These are phyloP conservation scores for Phainopepla nitens DNA, from an alignment of 2,113 vertebrate genomes.

Conservation along the genomic window DNA sequence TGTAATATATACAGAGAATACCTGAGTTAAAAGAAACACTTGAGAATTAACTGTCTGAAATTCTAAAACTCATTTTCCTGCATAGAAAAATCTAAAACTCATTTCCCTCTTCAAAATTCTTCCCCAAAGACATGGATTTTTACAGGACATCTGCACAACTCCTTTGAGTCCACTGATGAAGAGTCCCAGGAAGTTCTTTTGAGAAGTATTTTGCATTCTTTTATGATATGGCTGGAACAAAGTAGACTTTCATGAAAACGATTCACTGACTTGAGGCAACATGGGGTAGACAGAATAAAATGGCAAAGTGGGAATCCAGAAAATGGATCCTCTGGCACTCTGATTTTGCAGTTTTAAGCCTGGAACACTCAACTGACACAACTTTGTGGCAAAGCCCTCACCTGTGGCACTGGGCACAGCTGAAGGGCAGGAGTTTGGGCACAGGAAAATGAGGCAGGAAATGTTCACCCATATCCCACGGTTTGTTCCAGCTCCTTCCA, in stretches of 20 bases:
- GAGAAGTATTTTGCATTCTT: background rate
- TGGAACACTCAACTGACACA: fast-evolving
- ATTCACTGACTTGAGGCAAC: background rate
- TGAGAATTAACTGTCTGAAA: background rate
- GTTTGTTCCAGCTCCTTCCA: background rate
- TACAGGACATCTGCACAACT: background rate
- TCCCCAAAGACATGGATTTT: background rate
- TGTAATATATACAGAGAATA: background rate
- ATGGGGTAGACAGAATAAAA: background rate
- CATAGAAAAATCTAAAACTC: background rate
- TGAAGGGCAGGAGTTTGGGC: background rate
- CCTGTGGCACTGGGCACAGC: background rate
- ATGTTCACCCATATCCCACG: background rate
- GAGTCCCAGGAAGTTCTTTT: background rate
- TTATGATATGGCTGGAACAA: background rate
- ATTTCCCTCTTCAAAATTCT: background rate
- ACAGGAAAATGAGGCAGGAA: background rate
- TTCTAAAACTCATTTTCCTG: background rate
- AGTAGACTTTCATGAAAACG: background rate
- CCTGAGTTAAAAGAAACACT: background rate
- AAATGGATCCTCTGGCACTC: background rate
- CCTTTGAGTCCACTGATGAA: background rate
- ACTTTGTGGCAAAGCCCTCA: background rate
- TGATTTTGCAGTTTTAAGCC: background rate
- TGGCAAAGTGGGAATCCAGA: background rate